Conservation (phyloP, 2,888 invertebrate species). For the Callosobruchus maculatus region DNA sequence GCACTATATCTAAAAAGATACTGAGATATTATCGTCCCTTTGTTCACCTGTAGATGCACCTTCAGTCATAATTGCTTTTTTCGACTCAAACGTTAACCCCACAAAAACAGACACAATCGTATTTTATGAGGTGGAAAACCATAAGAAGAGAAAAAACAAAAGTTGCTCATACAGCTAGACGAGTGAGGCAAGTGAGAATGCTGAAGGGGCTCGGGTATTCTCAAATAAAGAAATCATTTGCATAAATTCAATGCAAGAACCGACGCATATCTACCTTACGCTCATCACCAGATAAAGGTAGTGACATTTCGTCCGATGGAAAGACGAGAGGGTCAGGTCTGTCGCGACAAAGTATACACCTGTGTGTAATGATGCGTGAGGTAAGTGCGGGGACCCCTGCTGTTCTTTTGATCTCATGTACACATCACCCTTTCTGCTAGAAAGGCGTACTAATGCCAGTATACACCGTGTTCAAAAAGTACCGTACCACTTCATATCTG, state of each 20-base stretch:
- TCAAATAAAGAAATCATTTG: neutral
- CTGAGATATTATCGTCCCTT: neutral
- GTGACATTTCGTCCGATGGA: constrained; percentile 22
- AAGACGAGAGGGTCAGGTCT: constrained; percentile 18
- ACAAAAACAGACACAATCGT: neutral
- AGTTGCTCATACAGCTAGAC: neutral
- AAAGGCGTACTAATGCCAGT: constrained; percentile 38
- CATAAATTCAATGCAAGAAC: neutral
- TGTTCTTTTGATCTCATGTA: constrained; percentile 38
- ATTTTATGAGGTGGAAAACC: neutral
- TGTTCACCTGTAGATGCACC: neutral
- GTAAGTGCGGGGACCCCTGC: constrained; percentile 42
- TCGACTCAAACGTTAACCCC: neutral
- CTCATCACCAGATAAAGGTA: constrained; percentile 20
- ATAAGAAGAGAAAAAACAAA: neutral
- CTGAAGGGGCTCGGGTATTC: neutral
- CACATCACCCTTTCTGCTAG: constrained; percentile 36
- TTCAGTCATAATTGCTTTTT: neutral
- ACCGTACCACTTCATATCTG: too few relatives aligned
- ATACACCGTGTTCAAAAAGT: too few relatives aligned
- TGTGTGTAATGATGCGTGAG: constrained; percentile 47
- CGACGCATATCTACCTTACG: constrained; percentile 10
- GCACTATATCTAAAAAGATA: neutral
- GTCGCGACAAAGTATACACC: constrained; percentile 38
- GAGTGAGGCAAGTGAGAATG: neutral